phyloP scores from a whole-genome alignment of 2,888 invertebrate species.

The Zygothrica quintamaculata region DNA sequence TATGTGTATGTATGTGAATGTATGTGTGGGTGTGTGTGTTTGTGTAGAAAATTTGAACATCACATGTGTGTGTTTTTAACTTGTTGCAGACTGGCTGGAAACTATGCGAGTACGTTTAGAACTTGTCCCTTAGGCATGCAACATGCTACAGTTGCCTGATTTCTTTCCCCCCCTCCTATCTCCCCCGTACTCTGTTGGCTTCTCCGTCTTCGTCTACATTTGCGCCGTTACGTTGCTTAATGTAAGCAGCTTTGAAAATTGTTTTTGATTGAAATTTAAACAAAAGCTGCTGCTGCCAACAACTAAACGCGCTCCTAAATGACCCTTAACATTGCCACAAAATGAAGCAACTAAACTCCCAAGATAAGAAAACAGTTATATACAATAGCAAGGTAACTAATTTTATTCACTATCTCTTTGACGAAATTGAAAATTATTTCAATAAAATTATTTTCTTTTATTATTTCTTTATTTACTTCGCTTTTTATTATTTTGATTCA shows the following conservation, averaged over 20 bases:
- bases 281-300: slow-evolving; percentile 54
- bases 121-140: slow-evolving; percentile 38
- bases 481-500: no score
- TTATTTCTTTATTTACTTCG: no score
- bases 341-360: slow-evolving; percentile 21
- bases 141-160: slow-evolving; percentile 22
- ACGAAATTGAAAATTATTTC: no score
- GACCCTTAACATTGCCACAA: slow-evolving; percentile 33
- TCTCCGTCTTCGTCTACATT: no score
- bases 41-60: slow-evolving; percentile 17
- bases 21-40: slow-evolving; percentile 12
- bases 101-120: slow-evolving; percentile 43
- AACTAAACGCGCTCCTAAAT: slow-evolving; percentile 32
- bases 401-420: no score
- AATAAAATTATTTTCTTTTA: no score
- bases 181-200: no score
- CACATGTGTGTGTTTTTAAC: slow-evolving; percentile 45
- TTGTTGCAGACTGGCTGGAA: slow-evolving; percentile 62
- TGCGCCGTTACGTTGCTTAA: slow-evolving; percentile 9
- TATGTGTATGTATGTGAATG: no score
- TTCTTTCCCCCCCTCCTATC: neutral
- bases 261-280: slow-evolving; percentile 76
- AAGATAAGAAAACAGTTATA: slow-evolving; percentile 22
- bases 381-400: neutral
- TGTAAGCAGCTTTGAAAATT: slow-evolving; percentile 68